Base-by-base conservation (phyloP, 1,140 invertebrate genomes). In the Drosophila tropicalis region DNA sequence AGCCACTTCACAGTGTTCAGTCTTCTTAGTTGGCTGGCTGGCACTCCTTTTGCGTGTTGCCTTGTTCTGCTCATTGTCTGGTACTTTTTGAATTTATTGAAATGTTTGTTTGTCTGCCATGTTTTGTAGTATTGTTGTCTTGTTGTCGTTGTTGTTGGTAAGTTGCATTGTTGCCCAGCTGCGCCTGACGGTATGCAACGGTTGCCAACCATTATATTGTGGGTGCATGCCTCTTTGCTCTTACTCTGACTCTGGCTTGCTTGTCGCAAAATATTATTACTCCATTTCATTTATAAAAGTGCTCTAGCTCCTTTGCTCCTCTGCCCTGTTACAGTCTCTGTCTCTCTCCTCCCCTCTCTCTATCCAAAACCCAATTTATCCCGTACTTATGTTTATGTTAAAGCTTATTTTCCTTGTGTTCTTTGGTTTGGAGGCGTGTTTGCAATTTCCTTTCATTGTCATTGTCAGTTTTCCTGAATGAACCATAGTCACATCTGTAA, bases 211-310 rank as follows among this genome's bases (percentile, higher is more conserved):
- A 68, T 79, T 68, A 65, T 76, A 65, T 76, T 56, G 36, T 39
- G 29, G 47, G 57, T 75, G 40, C 74, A 62, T 77, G 41, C 22
- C 47, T 41, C 32, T 41, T 19, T 56, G 40, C 19, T 54, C 13
- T 19, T 63, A 13, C 62, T 76, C 75, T 75, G 65, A 6, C 44
- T 19, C 12, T 47, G 82, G 79, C 83, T 89, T 84, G 82, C 83
- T 89, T 89, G 84, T 89, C 80, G 61, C 77, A 89, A 89, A 89
- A 89, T 89, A 89, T 89, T 89, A 89, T 89, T 90, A 90, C 85
- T 89, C 84, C 85, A 89, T 89, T 89, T 89, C 84, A 89, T 89
- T 89, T 89, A 90, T 85, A 89, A 89, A 73, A 89, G 84, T 89
- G 83, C 82, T 36, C 54, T 47, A 17, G 25, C 44, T 25, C 55